Percentiles rank a stretch among this genome's conserved stretches.
Evolutionary conservation across 1,140 invertebrate genomes (phyloP).

Genomic region (Bombus pyrosoma): DNA sequence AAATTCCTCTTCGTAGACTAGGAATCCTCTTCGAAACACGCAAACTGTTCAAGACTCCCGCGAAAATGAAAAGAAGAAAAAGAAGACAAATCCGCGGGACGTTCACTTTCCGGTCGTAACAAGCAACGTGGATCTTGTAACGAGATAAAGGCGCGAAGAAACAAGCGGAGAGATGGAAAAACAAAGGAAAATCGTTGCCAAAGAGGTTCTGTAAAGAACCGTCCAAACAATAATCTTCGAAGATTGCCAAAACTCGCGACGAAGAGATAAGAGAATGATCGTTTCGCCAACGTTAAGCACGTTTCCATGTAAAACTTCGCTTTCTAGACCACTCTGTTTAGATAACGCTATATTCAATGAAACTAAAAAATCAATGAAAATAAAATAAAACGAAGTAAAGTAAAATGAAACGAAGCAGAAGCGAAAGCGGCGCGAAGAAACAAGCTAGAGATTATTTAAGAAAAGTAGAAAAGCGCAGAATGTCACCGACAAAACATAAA

Average conservation of each 20-base stretch:
- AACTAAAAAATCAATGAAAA: background rate
- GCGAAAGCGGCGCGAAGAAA: background rate
- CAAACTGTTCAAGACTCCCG: background rate
- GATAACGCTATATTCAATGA: background rate
- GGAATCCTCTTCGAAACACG: background rate
- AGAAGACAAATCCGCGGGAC: background rate
- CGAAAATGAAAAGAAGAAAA: too few relatives aligned
- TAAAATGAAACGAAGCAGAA: background rate
- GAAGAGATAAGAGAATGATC: background rate
- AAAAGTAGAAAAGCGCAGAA: background rate
- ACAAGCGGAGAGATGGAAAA: background rate
- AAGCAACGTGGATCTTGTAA: background rate
- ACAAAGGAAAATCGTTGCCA: background rate
- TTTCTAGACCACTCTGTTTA: slow-evolving; percentile 41
- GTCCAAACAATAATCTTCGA: background rate
- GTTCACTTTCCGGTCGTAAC: background rate
- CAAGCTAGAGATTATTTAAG: background rate
- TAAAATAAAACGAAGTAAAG: background rate
- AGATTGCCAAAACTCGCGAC: slow-evolving; percentile 23
- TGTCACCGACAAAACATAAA: slow-evolving; percentile 26
- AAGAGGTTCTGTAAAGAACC: slow-evolving; percentile 15
- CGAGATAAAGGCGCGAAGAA: background rate
- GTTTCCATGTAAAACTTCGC: slow-evolving; percentile 41
- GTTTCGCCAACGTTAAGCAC: slow-evolving; percentile 9
- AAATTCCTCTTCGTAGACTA: background rate